Conservation (phyloP, 2,113 vertebrate genomes). For the Hippopotamus amphibius region DNA sequence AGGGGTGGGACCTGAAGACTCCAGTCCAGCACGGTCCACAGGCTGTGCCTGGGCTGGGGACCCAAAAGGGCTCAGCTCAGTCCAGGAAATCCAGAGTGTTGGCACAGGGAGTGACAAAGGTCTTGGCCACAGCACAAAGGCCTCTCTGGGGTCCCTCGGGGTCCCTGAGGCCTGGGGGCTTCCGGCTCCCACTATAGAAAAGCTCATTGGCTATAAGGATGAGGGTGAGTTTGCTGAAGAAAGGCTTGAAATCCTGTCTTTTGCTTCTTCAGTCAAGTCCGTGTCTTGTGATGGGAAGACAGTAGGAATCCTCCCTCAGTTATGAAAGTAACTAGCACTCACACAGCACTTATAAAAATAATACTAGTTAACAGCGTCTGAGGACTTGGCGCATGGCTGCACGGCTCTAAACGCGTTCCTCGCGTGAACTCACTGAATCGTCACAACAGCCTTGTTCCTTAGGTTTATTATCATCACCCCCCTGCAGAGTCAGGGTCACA, state of each 20-base stretch:
- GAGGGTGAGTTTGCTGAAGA: not conserved
- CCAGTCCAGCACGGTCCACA: too few species aligned
- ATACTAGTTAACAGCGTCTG: not conserved
- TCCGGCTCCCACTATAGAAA: not conserved
- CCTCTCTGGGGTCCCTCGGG: not conserved
- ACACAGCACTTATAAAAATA: too few species aligned
- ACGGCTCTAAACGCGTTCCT: not conserved
- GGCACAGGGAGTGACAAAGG: not conserved
- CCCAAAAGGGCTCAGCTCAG: not conserved
- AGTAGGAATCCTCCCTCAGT: not conserved
- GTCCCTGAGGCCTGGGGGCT: not conserved
- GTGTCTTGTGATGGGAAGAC: not conserved
- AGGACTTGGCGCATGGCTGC: not conserved
- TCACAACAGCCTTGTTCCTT: not conserved
- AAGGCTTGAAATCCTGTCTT: not conserved
- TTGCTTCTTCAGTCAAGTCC: not conserved
- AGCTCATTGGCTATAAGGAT: not conserved
- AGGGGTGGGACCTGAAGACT: not conserved
- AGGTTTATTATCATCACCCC: not conserved
- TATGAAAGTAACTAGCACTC: not conserved
- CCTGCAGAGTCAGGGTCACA: not conserved
- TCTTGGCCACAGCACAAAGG: not conserved
- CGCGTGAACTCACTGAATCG: not conserved
- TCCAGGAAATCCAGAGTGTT: not conserved
- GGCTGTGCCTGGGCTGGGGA: too few species aligned